Evolutionary conservation across 2,797 vertebrate genomes (phyloP).

Genomic region (Uromys caudimaculatus): DNA sequence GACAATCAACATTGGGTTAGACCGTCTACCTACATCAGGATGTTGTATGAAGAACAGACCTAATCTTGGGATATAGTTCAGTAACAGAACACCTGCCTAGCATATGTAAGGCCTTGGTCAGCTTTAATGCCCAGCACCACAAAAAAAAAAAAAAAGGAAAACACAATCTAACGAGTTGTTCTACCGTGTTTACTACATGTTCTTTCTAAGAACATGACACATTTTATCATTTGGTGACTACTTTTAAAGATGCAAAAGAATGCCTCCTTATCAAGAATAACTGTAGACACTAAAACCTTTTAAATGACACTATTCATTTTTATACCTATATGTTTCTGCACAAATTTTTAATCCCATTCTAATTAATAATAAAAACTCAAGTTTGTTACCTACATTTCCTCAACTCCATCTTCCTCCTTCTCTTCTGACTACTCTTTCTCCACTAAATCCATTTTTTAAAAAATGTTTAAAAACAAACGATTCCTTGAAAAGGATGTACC

Average conservation of each 20-base stretch:
- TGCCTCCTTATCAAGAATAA: slow-evolving; percentile 9
- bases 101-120: neutral
- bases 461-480: neutral
- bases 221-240: slow-evolving; percentile 40
- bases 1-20: slow-evolving; percentile 46
- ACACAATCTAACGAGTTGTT: neutral
- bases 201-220: slow-evolving; percentile 47
- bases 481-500: slow-evolving; percentile 12
- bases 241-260: slow-evolving; percentile 23
- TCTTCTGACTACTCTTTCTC: neutral
- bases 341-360: slow-evolving; percentile 35
- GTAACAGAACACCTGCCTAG: neutral
- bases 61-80: neutral
- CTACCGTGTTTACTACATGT: neutral
- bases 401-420: slow-evolving; percentile 26
- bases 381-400: neutral
- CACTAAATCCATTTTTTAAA: neutral
- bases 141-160: neutral
- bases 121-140: neutral
- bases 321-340: neutral
- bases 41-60: neutral
- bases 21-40: slow-evolving; percentile 10
- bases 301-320: slow-evolving; percentile 14
- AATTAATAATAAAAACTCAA: slow-evolving; percentile 49
- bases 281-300: neutral